Conservation (phyloP, 2,113 vertebrate genomes). For the Oncorhynchus masou region DNA sequence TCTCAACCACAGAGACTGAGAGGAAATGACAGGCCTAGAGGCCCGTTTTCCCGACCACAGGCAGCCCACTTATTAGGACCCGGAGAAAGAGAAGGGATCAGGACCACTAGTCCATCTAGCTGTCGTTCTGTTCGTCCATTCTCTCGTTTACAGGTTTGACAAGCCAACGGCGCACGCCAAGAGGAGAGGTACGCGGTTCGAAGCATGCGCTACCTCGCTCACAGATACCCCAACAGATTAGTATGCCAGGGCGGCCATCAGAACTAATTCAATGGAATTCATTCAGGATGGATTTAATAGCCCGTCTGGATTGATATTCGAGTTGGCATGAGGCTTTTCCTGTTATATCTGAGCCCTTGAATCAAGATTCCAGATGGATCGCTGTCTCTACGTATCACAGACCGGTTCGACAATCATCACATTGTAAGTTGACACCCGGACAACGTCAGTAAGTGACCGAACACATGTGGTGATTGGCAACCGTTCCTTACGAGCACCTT, state of each 20-base stretch:
- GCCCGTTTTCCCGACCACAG: conserved; percentile 70
- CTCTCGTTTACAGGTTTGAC: neutral
- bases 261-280: neutral
- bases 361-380: neutral
- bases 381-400: neutral
- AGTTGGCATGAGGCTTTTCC: neutral
- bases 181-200: neutral
- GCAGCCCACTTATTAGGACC: conserved; percentile 77
- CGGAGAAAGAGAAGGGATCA: conserved; percentile 76
- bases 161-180: neutral
- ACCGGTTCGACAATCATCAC: neutral
- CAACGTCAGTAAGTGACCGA: conserved; percentile 21
- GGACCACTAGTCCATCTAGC: conserved; percentile 66
- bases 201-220: neutral
- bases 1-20: conserved; percentile 63
- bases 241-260: neutral
- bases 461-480: conserved; percentile 30
- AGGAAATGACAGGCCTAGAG: conserved; percentile 56
- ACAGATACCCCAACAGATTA: conserved; percentile 19
- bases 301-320: neutral
- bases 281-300: neutral
- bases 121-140: conserved; percentile 15
- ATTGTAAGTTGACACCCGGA: neutral
- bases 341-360: neutral
- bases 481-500: conserved; percentile 24